Evolutionary conservation across 2,113 vertebrate genomes (phyloP), one percentile per base, ranked within the genome.

Genomic region (Falco punctatus): DNA sequence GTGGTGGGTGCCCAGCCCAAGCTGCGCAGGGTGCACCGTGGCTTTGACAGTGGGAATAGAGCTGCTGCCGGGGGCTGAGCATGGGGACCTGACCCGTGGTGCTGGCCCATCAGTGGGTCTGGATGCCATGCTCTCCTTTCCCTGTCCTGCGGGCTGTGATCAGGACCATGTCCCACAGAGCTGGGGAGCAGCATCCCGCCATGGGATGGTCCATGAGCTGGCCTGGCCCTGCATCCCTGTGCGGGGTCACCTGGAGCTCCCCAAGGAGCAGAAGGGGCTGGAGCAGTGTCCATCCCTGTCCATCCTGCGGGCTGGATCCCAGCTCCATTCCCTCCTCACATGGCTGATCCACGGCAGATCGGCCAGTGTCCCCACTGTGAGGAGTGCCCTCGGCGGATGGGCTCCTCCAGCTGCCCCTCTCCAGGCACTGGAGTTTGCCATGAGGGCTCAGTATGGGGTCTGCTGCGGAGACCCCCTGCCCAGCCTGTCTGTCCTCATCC

Each of bases 1-100:
- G 55, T 4, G 5, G 20, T 55, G 52, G 58, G 52, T 61, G 2
- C 9, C 8, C 66, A 35, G 38, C 55, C 51, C 18, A 64, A 49
- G 49, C 79, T 40, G 70, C 2, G 3, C 26, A 11, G 42, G 26
- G 48, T 0, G 0, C 6, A 3, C 44, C 1, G 2, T 2, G 17
- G 42, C 62, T 69, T n/a, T 52, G 49, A 38, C 54, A 40, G 40
- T 4, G 35, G 61, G 52, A 85, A 12, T 0, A 7, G 33, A 52
- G 48, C 38, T 1, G 5, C 24, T 72, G 4, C 58, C 1, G 19
- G 18, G 42, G 13, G 32, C 40, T 24, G 44, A 40, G 27, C 1
- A 40, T 38, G 40, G 59, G 55, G 26, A 49, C 16, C 17, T 9
- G 57, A 33, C 18, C 23, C 6, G 0, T 44, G 58, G 35, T 13